Conservation (phyloP, 1,140 invertebrate genomes). For the Daktulosphaira vitifoliae region DNA sequence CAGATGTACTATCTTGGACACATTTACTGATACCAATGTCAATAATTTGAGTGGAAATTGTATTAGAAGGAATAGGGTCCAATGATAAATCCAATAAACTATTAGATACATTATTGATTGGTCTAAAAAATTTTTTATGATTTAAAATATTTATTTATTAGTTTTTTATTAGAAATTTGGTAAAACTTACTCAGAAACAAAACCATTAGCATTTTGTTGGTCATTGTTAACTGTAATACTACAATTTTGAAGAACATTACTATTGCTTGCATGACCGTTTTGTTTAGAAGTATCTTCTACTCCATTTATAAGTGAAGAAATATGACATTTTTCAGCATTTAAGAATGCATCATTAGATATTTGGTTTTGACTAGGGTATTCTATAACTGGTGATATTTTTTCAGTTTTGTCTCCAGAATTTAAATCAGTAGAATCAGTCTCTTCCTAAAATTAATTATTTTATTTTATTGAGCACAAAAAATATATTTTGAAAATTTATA, state of each 20-base stretch:
- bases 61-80: slow-evolving; percentile 7
- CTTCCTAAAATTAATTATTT: slow-evolving; percentile 3
- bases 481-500: slow-evolving; percentile 6
- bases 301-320: background rate
- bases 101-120: slow-evolving; percentile 27
- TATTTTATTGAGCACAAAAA: no score
- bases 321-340: background rate
- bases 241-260: background rate
- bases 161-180: background rate
- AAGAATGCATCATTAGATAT: slow-evolving; percentile 9
- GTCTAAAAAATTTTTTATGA: background rate
- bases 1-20: slow-evolving; percentile 12
- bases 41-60: slow-evolving; percentile 20
- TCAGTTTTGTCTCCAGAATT: background rate
- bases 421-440: slow-evolving; percentile 22
- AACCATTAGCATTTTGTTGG: background rate
- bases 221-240: background rate
- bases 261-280: slow-evolving; percentile 2
- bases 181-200: background rate
- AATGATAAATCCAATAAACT: slow-evolving; percentile 33
- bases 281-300: slow-evolving; percentile 6
- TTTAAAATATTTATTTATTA: background rate
- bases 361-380: slow-evolving; percentile 6
- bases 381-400: background rate
- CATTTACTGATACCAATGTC: slow-evolving; percentile 15